phyloP scores from a whole-genome alignment of 2,113 vertebrate genomes.

The Zapornia atra region DNA sequence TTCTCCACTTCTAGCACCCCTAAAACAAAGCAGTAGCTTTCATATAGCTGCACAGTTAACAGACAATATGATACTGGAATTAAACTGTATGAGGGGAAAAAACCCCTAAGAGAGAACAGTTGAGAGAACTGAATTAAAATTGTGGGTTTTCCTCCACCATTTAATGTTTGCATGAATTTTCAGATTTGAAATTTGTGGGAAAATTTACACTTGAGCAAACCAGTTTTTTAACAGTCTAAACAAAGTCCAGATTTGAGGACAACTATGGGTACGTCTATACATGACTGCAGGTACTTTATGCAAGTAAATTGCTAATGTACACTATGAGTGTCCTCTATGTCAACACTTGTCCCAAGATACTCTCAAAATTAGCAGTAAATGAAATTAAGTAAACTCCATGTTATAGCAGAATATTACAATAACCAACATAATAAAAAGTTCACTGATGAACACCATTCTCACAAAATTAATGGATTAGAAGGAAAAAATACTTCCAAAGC shows the following conservation, averaged over 20 bases:
- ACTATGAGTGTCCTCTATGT: not conserved
- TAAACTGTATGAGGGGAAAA: not conserved
- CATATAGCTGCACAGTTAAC: not conserved
- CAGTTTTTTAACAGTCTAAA: not conserved
- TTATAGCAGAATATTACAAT: not conserved
- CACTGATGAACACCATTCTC: not conserved
- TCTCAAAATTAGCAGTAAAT: not conserved
- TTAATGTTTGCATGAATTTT: not conserved
- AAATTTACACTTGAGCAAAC: not conserved
- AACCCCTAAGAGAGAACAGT: not conserved
- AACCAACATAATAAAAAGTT: not conserved
- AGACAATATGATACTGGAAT: not conserved
- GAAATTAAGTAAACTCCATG: not conserved
- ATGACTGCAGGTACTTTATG: not conserved
- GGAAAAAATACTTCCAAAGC: not conserved
- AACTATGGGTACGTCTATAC: not conserved
- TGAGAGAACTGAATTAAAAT: not conserved
- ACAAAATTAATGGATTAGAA: not conserved
- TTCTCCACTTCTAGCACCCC: not conserved
- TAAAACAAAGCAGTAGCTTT: not conserved
- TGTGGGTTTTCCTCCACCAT: not conserved
- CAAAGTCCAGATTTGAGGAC: not conserved
- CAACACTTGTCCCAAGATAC: not conserved
- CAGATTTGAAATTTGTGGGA: not conserved
- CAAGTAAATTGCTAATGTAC: not conserved